These are phyloP conservation scores for Gymnothorax reevesii DNA, from an alignment of 2,797 vertebrate genomes.

Conservation along the genomic window DNA sequence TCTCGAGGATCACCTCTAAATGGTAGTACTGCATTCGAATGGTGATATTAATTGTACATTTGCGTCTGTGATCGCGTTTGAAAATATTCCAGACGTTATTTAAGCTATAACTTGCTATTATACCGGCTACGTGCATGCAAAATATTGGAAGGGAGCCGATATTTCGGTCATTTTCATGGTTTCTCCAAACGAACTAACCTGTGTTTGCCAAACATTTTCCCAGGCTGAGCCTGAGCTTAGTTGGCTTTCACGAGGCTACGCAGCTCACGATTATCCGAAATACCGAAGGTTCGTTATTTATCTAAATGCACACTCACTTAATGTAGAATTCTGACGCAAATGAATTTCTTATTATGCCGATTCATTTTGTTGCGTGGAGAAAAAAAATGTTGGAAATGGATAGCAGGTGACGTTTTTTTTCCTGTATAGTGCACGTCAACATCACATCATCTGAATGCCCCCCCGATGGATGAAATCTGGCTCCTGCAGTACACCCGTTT, in stretches of 20 bases:
- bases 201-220: not conserved
- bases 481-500: not conserved
- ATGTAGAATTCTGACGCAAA: not conserved
- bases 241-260: not conserved
- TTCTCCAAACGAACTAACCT: not conserved
- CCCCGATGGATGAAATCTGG: not conserved
- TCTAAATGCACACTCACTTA: not conserved
- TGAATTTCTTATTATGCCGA: not conserved
- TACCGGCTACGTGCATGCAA: not conserved
- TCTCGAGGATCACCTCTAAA: not conserved
- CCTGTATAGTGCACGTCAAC: not conserved
- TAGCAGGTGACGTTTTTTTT: not conserved
- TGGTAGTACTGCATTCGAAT: not conserved
- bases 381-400: not conserved
- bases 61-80: not conserved
- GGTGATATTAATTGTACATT: not conserved
- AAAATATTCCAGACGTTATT: not conserved
- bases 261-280: not conserved
- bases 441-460: not conserved
- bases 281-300: not conserved
- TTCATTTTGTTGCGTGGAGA: not conserved
- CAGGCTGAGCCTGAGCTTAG: not conserved
- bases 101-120: not conserved
- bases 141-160: not conserved
- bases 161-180: not conserved